Base-by-base conservation (phyloP, 2,888 invertebrate genomes). In the Philereme transversata region DNA sequence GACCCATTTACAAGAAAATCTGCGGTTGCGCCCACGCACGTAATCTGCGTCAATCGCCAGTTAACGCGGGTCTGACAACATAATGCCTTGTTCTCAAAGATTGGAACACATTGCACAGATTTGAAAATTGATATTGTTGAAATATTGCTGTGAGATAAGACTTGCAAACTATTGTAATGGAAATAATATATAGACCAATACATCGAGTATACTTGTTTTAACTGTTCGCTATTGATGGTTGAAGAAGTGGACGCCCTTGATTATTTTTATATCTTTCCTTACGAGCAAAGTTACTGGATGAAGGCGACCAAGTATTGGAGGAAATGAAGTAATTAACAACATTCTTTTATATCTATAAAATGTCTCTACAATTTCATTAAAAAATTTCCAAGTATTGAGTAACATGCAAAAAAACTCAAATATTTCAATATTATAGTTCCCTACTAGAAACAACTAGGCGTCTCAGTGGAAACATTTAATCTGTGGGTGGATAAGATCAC, bases 1-100 rank as follows among this genome's bases (percentile, higher is more conserved):
- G 90, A 88, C 90, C 89, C 76, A 87, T 89, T 86, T 88, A 75
- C 76, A 77, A 83, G 77, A 60, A 84, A 86, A 87, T 84, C 83
- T 75, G 82, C 74, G 72, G 74, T 69, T 84, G 86, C 87, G 83
- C 90, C 88, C 78, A 87, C 89, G 85, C 86, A 82, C 62, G 69
- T 51, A 53, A 73, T 77, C 77, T 78, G 73, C 82, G 83, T 86
- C 82, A 83, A 78, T 72, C 74, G 71, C 63, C 73, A 74, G 69
- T 75, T 77, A 78, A 80, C 76, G 75, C 63, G 72, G 40, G 22
- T 44, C 51, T 48, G 59, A 63, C 59, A 63, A 52, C 51, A 59
- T 56, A 59, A 56, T 63, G 62, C 49, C 40, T 62, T 33, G 41
- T 34, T 38, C 51, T 11, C 36, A 55, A 33, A 6, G 40, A 40